Percentiles rank a stretch among this genome's conserved stretches.
Evolutionary conservation across 2,113 vertebrate genomes (phyloP).

Genomic region (Seriola rivoliana): DNA sequence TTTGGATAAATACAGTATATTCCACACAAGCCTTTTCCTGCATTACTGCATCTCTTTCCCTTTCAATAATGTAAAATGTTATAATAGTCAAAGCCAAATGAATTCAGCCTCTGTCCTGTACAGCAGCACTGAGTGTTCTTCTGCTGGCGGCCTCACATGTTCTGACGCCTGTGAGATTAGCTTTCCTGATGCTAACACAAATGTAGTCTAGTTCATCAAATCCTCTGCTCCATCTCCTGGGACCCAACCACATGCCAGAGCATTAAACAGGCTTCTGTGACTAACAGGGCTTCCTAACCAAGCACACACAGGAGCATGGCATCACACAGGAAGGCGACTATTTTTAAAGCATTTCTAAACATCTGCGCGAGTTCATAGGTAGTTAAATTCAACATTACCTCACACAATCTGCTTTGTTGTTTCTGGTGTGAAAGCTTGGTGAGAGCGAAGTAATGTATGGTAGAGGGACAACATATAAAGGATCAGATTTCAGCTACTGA

Average conservation of each 20-base stretch:
- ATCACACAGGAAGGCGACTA: not conserved
- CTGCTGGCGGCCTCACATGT: constrained; percentile 26
- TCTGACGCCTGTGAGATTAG: constrained; percentile 54
- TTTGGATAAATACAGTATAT: not conserved
- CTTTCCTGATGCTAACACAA: constrained; percentile 60
- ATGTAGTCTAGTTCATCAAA: constrained; percentile 53
- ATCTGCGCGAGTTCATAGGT: not conserved
- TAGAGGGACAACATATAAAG: not conserved
- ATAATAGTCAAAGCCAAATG: constrained; percentile 1
- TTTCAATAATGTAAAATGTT: not conserved
- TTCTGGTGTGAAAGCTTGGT: not conserved
- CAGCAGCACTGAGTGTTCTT: not conserved
- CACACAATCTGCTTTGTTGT: not conserved
- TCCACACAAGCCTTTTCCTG: not conserved
- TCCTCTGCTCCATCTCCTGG: constrained; percentile 42
- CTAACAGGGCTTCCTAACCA: constrained; percentile 30
- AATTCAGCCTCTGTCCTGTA: not conserved
- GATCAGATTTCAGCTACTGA: not conserved
- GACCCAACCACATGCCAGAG: constrained; percentile 49
- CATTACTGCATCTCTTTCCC: not conserved
- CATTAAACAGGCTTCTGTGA: constrained; percentile 50
- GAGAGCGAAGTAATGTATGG: not conserved
- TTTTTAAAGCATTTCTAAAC: constrained; percentile 14
- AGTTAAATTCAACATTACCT: not conserved
- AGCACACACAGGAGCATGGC: constrained; percentile 6